Evolutionary conservation across 2,888 invertebrate genomes (phyloP).

Genomic region (Cyclophora albipunctata): DNA sequence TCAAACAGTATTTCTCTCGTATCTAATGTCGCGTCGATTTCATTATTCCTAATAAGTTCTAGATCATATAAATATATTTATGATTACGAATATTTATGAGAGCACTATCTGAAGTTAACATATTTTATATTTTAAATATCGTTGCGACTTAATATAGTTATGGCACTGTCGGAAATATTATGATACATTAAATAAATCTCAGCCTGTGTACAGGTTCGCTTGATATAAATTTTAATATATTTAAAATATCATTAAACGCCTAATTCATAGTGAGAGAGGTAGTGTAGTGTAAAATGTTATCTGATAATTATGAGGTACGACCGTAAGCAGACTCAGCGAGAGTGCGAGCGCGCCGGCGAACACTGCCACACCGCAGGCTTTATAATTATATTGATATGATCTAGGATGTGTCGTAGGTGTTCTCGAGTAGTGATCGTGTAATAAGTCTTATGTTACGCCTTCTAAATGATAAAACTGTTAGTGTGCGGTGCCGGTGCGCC

Average conservation of each 20-base stretch:
- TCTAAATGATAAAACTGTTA: conserved; percentile 50
- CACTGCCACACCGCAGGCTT: conserved; percentile 56
- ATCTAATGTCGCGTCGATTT: conserved; percentile 35
- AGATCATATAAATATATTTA: conserved; percentile 74
- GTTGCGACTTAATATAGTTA: conserved; percentile 25
- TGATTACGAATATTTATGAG: conserved; percentile 32
- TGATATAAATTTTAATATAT: conserved; percentile 55
- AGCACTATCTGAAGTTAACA: conserved; percentile 29
- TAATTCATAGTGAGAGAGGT: conserved; percentile 70
- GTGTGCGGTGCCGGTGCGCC: conserved; percentile 23
- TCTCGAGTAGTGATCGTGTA: conserved; percentile 73
- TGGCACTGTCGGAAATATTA: conserved; percentile 38
- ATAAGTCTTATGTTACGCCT: conserved; percentile 71
- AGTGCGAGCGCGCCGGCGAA: conserved; percentile 34
- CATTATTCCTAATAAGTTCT: conserved; percentile 65
- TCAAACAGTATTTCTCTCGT: conserved; percentile 24
- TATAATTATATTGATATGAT: conserved; percentile 75
- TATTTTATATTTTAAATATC: conserved; percentile 31
- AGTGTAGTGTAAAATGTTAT: conserved; percentile 63
- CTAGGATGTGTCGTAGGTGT: conserved; percentile 74
- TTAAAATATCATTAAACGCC: conserved; percentile 61
- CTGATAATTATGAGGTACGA: conserved; percentile 40
- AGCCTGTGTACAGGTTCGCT: conserved; percentile 48
- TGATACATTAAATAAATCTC: conserved; percentile 30
- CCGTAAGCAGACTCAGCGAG: conserved; percentile 41